These are phyloP conservation scores for Aphelenchoides bicaudatus DNA, from an alignment of 2,888 invertebrate genomes.

Conservation along the genomic window DNA sequence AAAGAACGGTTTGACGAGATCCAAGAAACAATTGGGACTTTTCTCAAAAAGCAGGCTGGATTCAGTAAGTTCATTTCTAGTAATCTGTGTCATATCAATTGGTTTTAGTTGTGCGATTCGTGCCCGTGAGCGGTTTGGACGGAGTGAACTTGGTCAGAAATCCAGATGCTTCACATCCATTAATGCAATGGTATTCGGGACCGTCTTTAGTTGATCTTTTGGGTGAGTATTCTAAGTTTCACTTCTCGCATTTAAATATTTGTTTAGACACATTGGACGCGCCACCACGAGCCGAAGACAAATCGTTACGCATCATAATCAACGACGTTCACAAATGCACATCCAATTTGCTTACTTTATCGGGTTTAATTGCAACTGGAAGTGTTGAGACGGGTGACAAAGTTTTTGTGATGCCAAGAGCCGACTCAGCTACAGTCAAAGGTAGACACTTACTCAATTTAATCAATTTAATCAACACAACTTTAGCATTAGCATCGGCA, in stretches of 20 bases:
- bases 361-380: constrained; percentile 87
- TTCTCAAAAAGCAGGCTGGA: constrained; percentile 51
- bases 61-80: constrained; percentile 91
- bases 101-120: constrained; percentile 60
- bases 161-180: constrained; percentile 66
- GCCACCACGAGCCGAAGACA: constrained; percentile 76
- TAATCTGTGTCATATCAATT: too few species aligned
- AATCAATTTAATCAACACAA: background rate
- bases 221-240: constrained; percentile 66
- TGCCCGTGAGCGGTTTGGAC: constrained; percentile 91
- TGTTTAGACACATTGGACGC: constrained; percentile 74
- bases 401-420: constrained; percentile 69
- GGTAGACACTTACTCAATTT: constrained; percentile 28
- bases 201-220: constrained; percentile 80
- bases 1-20: constrained; percentile 86
- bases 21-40: constrained; percentile 38
- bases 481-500: constrained; percentile 19
- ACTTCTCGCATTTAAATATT: background rate
- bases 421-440: constrained; percentile 51
- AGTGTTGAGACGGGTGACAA: constrained; percentile 75
- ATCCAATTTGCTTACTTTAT: constrained; percentile 69
- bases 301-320: constrained; percentile 84
- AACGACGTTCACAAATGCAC: constrained; percentile 81
- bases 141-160: constrained; percentile 82
- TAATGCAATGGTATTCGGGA: constrained; percentile 77